These are phyloP conservation scores for Paradoxurus hermaphroditus DNA, from an alignment of 2,113 vertebrate genomes.

Conservation along the genomic window DNA sequence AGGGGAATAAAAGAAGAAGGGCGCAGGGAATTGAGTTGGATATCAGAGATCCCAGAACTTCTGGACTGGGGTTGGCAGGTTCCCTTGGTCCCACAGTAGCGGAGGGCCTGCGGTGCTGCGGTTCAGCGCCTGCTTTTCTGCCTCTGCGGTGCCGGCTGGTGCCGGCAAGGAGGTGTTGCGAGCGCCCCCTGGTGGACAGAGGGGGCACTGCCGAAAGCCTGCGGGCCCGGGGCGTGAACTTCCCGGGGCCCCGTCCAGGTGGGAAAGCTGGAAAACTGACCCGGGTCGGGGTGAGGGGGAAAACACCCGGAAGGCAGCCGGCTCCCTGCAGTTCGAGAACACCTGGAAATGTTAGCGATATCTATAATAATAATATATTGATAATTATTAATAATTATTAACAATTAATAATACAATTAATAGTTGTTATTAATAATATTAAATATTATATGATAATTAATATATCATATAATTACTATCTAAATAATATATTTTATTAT, in stretches of 20 bases:
- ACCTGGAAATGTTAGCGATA: neutral
- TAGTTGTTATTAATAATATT: too few species aligned
- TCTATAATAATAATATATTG: neutral
- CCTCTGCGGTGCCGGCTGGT: accelerated
- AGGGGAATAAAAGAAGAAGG: too few species aligned
- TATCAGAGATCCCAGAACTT: neutral
- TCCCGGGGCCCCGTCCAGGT: too few species aligned
- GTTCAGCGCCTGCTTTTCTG: accelerated
- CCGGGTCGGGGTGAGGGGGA: neutral
- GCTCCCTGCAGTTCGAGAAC: neutral
- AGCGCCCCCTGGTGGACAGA: slow-evolving; percentile 26
- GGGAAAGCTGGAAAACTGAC: neutral
- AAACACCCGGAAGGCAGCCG: neutral
- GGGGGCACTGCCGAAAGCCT: neutral
- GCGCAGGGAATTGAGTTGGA: neutral
- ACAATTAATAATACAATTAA: neutral
- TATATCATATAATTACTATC: too few species aligned
- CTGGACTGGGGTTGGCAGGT: accelerated
- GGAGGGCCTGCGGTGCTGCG: accelerated
- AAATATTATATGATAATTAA: too few species aligned
- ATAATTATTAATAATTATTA: too few species aligned
- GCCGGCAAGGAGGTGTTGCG: neutral
- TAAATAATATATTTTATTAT: too few species aligned
- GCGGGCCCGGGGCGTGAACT: accelerated
- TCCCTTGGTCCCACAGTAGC: neutral